Base-by-base conservation (phyloP, 2,113 vertebrate species). In the Macaca fascicularis region DNA sequence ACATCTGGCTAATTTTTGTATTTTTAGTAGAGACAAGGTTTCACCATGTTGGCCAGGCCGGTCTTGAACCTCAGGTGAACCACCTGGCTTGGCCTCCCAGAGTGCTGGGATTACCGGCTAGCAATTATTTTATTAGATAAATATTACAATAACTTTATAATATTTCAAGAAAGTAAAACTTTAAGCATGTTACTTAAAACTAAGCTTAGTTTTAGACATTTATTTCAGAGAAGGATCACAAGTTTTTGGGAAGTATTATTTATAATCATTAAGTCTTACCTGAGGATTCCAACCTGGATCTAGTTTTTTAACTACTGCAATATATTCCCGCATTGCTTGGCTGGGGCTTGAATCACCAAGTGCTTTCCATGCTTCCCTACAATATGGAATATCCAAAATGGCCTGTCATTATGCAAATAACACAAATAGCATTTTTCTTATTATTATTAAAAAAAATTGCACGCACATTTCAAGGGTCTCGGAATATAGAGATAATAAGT, bases 351-450 rank as follows among this genome's bases (percentile, higher is more conserved):
- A 99, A 95, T 99, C 99, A 55, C 99, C 99, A 70, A 99, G 98
- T 72, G 99, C 99, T 98, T 99, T 99, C 99, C 99, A 99, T 1
- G 99, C 99, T 96, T 99, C 99, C 99, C 99, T 99, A 98, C 2
- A 61, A 95, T 55, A 96, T 35, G 98, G 6, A 97, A 94, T 38
- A 97, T 97, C 12, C 95, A 98, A 69, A 98, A 95, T 0, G 61
- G 81, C 55, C n/a, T 38, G 38, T 72, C 35, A 0, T 57, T 86
- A 91, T 40, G 48, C 16, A 95, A 90, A 81, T 20, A 92, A 86
- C 19, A 70, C 4, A 84, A 78, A 12, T 8, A 74, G 35, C 13
- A 67, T 40, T 45, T 86, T 89, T 82, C 27, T 90, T 81, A 59
- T 50, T 67, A 84, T 81, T 86, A 90, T 80, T 59, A 74, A 97